These are phyloP conservation scores for Pollachius pollachius DNA, from an alignment of 2,113 vertebrate genomes.

Conservation along the genomic window DNA sequence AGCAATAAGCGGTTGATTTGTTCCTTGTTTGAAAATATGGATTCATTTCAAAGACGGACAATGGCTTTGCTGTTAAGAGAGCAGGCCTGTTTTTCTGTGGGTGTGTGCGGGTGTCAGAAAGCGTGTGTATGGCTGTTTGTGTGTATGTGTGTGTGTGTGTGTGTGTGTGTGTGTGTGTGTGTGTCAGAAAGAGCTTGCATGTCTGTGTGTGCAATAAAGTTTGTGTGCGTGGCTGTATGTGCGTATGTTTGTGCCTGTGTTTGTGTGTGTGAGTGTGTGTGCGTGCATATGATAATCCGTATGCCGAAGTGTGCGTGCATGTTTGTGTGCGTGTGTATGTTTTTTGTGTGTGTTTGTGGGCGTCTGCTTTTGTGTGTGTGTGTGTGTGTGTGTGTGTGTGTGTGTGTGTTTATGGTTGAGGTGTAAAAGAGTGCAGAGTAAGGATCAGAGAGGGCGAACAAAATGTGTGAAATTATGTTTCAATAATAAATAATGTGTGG, in stretches of 20 bases:
- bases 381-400: constrained; percentile 10
- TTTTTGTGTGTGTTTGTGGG: background rate
- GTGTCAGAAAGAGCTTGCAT: constrained; percentile 6
- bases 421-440: no score
- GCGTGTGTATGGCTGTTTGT: background rate
- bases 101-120: no score
- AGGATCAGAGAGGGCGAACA: no score
- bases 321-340: no score
- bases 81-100: no score
- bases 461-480: no score
- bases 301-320: background rate
- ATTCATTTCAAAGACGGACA: no score
- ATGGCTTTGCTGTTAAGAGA: no score
- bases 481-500: no score
- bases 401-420: background rate
- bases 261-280: constrained; percentile 2
- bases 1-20: no score
- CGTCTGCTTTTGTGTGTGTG: background rate
- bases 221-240: constrained; percentile 12
- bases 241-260: background rate
- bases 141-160: background rate
- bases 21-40: no score
- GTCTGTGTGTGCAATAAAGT: background rate
- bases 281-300: constrained; percentile 5
- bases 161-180: constrained; percentile 14